These are phyloP conservation scores for Drosophila grimshawi DNA, from an alignment of 1,140 invertebrate genomes.

Conservation along the genomic window DNA sequence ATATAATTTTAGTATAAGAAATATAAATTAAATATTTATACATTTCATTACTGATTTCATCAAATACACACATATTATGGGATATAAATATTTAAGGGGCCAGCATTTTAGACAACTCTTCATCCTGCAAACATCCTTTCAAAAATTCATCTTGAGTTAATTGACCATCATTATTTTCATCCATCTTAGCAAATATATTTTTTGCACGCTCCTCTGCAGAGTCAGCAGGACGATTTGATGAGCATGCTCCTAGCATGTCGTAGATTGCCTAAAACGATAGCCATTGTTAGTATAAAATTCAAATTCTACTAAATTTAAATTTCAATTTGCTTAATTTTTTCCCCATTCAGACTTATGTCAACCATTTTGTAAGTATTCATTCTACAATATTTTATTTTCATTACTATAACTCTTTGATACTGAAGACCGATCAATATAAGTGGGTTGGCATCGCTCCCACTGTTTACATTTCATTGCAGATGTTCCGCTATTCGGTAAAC, in stretches of 20 bases:
- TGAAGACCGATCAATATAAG: too few relatives aligned
- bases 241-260: conserved; percentile 98
- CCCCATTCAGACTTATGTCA: too few relatives aligned
- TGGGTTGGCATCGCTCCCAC: too few relatives aligned
- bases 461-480: too few relatives aligned
- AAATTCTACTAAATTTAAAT: not conserved
- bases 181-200: conserved; percentile 99
- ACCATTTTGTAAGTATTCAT: too few relatives aligned
- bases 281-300: not conserved
- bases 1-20: conserved; percentile 83
- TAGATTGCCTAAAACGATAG: conserved; percentile 95
- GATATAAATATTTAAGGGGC: conserved; percentile 90
- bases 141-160: conserved; percentile 99
- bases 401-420: too few relatives aligned
- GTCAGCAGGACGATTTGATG: conserved; percentile 95
- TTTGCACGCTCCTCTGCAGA: conserved; percentile 98
- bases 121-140: conserved; percentile 99
- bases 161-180: conserved; percentile 99
- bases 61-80: conserved; percentile 82
- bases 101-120: conserved; percentile 97
- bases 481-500: too few relatives aligned
- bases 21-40: conserved; percentile 84
- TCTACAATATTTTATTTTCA: too few relatives aligned
- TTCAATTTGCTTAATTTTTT: too few relatives aligned
- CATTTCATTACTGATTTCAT: conserved; percentile 84